Base-by-base conservation (phyloP, 2,797 vertebrate species). In the Numenius phaeopus region DNA sequence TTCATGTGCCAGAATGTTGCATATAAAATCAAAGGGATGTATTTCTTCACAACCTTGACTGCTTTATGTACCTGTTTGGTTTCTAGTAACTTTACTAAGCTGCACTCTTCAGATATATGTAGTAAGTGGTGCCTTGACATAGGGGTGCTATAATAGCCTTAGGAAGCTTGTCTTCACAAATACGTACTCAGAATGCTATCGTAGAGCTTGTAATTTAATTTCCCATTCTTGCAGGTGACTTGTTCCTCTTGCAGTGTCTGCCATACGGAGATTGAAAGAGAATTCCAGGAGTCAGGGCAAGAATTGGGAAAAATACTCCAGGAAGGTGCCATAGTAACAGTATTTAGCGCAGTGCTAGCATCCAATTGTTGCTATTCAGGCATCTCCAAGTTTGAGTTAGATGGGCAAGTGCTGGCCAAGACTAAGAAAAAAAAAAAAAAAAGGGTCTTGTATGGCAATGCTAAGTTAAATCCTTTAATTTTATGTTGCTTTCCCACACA, bases 1-100 rank as follows among this genome's bases (percentile, higher is more conserved):
- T 94, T 94, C 64, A 66, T 23, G n/a, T 9, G 2, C 55, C 87
- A 79, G 50, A 84, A n/a, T 69, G 61, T 92, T 92, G 78, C 44
- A 17, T 83, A 37, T 87, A 76, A 76, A 95, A 79, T 86, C 62
- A 42, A 66, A 90, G 50, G 34, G 27, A 17, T 5, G 1, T 88
- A 65, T 89, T 95, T 95, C 73, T 88, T 77, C 21, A 62, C 62
- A 67, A 3, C 32, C 54, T 81, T 40, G 49, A 54, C 65, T 88
- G 69, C 59, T 95, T 93, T 64, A 79, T 87, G 18, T 66, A 80
- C 64, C 70, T 58, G 5, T 67, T 89, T 2, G 1, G 16, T 73
- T 80, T 89, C 67, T 70, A 39, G 77, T 90, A 89, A 66, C 58
- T 89, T 84, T 61, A 54, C 40, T 59, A 77, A 83, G 18, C 58